Base-by-base conservation (phyloP, 2,888 invertebrate species). In the Leptothorax acervorum region DNA sequence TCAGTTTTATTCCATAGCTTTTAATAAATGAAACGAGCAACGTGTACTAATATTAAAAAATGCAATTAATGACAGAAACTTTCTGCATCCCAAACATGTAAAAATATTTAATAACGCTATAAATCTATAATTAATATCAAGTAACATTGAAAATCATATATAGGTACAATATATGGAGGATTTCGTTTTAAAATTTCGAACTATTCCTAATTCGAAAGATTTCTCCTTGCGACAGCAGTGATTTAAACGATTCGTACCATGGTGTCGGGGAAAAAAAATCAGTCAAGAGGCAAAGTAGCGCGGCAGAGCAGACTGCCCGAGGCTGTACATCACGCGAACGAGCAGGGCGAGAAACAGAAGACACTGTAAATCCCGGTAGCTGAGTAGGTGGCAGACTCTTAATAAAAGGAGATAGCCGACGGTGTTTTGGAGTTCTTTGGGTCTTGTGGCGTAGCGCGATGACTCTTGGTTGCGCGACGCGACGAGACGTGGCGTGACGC, bases 401-500 rank as follows among this genome's bases (percentile, higher is more conserved):
- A 88, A 88, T 88, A 87, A 88, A 88, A 88, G 85, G 82, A 83
- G 74, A 88, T 85, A 74, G 74, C 81, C 60, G 84, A 76, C 68
- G 73, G 78, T 76, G 31, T 28, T 76, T 53, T 23, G 35, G 48
- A 66, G 76, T 75, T 75, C 57, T 65, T 42, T 48, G 39, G 68
- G 18, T 81, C 11, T 63, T 48, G 23, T 31, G 39, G n/a, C 15
- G 45, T 31, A 31, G 48, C 28, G 35, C 39, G 74, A 63, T 82
- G 70, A 39, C 70, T 70, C 42, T 53, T 57, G 35, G 48, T 15
- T 45, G n/a, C 15, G 70, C 42, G 57, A 62, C 31, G 48, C 28
- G 31, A 82, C 39, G 71, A 31, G 68, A 35, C 48, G 18, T 31
- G 35, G 45, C 57, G 28, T 62, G 42, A 66, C 42, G 53, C 12